These are phyloP conservation scores for Epizoanthus stellaris DNA, from an alignment of 92 coral and sea anemone genomes.

Conservation along the genomic window DNA sequence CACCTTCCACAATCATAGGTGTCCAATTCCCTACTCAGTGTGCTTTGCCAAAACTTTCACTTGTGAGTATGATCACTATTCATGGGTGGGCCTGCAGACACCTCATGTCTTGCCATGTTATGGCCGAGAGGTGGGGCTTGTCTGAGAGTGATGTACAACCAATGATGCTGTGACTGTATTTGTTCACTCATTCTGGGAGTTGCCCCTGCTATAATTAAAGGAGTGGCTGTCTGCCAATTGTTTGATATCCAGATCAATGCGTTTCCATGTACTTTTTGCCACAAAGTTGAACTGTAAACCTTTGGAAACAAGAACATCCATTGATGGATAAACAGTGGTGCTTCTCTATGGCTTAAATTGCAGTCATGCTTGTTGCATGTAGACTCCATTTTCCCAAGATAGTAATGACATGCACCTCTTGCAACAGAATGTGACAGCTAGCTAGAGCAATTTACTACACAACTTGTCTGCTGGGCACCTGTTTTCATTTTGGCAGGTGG, in stretches of 20 bases:
- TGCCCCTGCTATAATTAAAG: not conserved
- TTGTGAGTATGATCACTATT: not conserved
- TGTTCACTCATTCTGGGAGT: conserved; percentile 20
- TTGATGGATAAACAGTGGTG: not conserved
- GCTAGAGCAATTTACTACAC: no score
- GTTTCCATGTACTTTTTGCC: not conserved
- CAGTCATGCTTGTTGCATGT: not conserved
- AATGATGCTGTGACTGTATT: not conserved
- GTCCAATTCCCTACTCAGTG: not conserved
- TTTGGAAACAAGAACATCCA: not conserved
- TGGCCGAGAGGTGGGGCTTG: conserved; percentile 14
- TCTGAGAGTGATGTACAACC: not conserved
- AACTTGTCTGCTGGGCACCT: no score
- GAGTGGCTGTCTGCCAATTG: not conserved
- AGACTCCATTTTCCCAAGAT: not conserved
- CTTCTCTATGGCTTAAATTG: not conserved
- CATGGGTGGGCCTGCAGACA: conserved; percentile 8
- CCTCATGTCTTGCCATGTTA: conserved; percentile 15
- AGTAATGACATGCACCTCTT: no score
- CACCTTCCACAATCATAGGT: not conserved
- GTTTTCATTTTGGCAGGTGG: no score
- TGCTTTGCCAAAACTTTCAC: not conserved
- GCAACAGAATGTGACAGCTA: no score
- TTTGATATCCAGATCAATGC: not conserved
- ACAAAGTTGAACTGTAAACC: not conserved